Evolutionary conservation across 1,140 invertebrate genomes (phyloP).

Genomic region (Tetramorium alpestre): DNA sequence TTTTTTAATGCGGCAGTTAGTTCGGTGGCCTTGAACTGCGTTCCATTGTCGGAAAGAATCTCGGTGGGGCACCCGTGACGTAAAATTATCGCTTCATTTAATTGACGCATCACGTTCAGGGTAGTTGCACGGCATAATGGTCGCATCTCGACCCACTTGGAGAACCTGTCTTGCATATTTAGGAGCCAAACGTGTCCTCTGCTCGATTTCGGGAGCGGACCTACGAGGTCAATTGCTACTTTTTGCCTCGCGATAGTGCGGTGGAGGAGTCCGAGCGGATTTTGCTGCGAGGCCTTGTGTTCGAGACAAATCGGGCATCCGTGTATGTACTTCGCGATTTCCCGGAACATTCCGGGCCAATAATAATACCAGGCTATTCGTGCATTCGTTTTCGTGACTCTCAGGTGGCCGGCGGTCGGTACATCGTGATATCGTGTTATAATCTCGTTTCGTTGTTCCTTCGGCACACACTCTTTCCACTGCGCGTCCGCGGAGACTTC

Average conservation of each 20-base stretch:
- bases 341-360: neutral
- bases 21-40: neutral
- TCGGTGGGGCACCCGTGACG: neutral
- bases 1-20: fast-evolving
- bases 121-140: neutral
- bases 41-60: neutral
- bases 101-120: too few species aligned
- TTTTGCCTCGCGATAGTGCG: neutral
- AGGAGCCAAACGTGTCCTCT: neutral
- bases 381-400: neutral
- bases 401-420: neutral
- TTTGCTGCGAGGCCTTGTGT: neutral
- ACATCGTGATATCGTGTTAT: neutral
- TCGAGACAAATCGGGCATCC: neutral
- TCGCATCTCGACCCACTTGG: neutral
- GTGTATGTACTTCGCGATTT: neutral
- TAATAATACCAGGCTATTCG: neutral
- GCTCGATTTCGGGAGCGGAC: neutral
- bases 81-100: neutral
- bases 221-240: neutral
- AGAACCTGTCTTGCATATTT: neutral
- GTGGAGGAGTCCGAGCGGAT: too few species aligned
- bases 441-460: neutral
- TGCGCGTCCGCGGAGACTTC: neutral
- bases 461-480: neutral